Evolutionary conservation across 2,888 invertebrate genomes (phyloP), one percentile per base, ranked within the genome.

Genomic region (Busseola fusca): DNA sequence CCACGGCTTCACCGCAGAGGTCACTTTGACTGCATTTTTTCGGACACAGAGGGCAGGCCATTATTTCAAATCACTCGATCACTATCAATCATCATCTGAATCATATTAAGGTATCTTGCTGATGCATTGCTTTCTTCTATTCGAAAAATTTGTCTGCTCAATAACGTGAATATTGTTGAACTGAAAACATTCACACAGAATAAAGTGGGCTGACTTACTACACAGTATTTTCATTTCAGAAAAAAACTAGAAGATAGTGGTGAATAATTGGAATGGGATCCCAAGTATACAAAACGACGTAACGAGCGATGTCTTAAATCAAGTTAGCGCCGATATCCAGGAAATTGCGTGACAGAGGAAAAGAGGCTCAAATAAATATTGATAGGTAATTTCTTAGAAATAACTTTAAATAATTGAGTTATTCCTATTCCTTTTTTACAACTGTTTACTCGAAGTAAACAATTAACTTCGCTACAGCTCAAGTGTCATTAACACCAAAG

Each of bases 381-480:
- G 14, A 9, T 34, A 30, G 34, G 14, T 18, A 3, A 56, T 45
- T 12, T 56, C 18, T 16, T 42, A 45, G 5, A 56, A 64, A 75
- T 21, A 4, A 21, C 40, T 21, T 40, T 0, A 40, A 56, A 57
- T 50, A 57, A 76, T 56, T 64, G 10, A 16, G 3, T 16, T 27
- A 45, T 4, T 12, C 16, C 69, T 52, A 42, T 37, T 50, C n/a
- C 14, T 37, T 58, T 59, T 58, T 16, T 37, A 4, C 6, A 40
- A 72, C 52, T 37, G 25, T 40, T 52, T 12, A 40, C 18, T 54
- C 40, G 12, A 27, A 65, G 18, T 48, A 62, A 76, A 76, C 50
- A 75, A 71, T 62, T 60, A 37, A 42, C 57, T 60, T 64, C 9
- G 45, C 54, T 30, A 60, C 42, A 34, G n/a, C 10, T 63, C 45